These are phyloP conservation scores for Helicolenus hilgendorfi DNA, from an alignment of 2,797 vertebrate genomes.

Conservation along the genomic window DNA sequence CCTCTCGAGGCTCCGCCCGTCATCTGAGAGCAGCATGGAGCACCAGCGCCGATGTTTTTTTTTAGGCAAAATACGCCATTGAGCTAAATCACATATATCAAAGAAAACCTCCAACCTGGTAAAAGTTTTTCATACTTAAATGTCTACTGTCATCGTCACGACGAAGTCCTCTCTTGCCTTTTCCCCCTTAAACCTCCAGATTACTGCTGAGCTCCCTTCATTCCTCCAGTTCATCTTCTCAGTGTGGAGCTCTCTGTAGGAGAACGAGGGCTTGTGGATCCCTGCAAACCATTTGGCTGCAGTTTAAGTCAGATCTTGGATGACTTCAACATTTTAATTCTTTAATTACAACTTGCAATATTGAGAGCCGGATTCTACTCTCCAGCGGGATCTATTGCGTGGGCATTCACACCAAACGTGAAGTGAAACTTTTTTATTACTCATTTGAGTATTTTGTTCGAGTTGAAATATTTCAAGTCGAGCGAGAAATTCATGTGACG, in stretches of 20 bases:
- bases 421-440: too few relatives aligned
- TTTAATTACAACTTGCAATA: background rate
- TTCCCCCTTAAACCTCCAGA: conserved; percentile 13
- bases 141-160: background rate
- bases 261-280: background rate
- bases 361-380: conserved; percentile 10
- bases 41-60: background rate
- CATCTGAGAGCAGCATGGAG: background rate
- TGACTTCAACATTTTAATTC: background rate
- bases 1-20: conserved; percentile 1
- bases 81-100: background rate
- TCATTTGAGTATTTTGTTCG: too few relatives aligned
- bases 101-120: background rate
- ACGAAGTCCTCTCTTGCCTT: background rate
- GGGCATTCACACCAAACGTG: too few relatives aligned
- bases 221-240: conserved; percentile 62
- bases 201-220: conserved; percentile 26
- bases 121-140: background rate
- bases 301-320: background rate
- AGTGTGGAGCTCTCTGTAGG: conserved; percentile 31
- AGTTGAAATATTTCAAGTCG: too few relatives aligned
- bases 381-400: too few relatives aligned
- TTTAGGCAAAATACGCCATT: background rate
- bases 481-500: too few relatives aligned
- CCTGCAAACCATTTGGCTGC: conserved; percentile 19